Conservation (phyloP, 2,888 invertebrate species). For the Diarsia rubi region DNA sequence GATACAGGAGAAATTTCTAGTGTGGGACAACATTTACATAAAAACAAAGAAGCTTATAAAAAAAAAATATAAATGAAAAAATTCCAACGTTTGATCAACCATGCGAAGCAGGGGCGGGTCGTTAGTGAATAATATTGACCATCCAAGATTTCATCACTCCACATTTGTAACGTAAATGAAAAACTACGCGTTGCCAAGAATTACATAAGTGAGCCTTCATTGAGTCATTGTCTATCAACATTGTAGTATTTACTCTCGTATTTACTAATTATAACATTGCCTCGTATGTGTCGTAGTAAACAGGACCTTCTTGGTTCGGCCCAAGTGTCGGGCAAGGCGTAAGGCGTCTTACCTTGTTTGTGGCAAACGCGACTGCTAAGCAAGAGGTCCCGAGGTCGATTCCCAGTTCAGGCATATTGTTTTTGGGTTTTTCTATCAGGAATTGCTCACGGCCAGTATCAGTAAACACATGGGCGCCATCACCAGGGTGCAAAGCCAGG, state of each 20-base stretch:
- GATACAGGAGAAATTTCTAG: too few species aligned
- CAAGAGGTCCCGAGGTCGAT: neutral
- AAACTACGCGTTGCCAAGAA: slow-evolving; percentile 37
- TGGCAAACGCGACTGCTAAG: neutral
- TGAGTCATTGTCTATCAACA: slow-evolving; percentile 39
- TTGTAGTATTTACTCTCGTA: slow-evolving; percentile 44
- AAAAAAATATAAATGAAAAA: too few species aligned
- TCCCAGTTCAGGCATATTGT: neutral
- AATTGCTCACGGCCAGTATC: too few species aligned
- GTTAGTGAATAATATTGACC: slow-evolving; percentile 5
- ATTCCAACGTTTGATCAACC: neutral
- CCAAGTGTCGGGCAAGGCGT: neutral
- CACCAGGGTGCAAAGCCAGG: too few species aligned
- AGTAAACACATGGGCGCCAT: too few species aligned
- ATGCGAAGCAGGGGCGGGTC: neutral
- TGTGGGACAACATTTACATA: too few species aligned
- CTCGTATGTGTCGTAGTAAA: neutral
- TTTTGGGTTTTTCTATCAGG: neutral
- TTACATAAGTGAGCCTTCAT: slow-evolving; percentile 35
- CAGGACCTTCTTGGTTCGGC: neutral
- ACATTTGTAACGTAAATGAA: slow-evolving; percentile 36
- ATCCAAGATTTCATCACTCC: slow-evolving; percentile 14
- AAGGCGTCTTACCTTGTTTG: neutral
- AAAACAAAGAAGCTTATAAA: too few species aligned
- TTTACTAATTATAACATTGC: slow-evolving; percentile 9